Evolutionary conservation across 2,113 vertebrate species (phyloP).

Genomic region (Gymnogyps californianus): DNA sequence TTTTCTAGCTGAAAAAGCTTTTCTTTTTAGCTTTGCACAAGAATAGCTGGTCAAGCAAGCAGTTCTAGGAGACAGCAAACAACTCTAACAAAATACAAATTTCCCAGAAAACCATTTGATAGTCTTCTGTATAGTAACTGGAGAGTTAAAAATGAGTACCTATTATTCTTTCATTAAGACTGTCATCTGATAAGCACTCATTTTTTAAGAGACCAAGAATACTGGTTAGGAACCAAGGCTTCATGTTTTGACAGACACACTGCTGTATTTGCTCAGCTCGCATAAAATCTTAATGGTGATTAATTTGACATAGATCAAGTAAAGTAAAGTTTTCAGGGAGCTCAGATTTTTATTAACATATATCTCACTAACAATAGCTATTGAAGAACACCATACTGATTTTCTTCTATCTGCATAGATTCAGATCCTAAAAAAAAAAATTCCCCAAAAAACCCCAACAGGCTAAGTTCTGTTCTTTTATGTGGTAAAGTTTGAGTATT

Average conservation of each 20-base stretch:
- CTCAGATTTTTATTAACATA: not conserved
- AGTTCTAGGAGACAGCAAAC: not conserved
- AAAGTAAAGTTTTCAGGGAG: not conserved
- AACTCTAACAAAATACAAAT: not conserved
- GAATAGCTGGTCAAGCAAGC: not conserved
- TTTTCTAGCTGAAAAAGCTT: not conserved
- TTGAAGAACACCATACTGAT: not conserved
- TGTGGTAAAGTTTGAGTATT: not conserved
- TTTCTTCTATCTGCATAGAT: not conserved
- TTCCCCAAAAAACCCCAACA: accelerated
- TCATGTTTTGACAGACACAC: not conserved
- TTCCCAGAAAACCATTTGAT: not conserved
- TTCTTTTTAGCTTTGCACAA: not conserved
- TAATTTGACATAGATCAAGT: not conserved
- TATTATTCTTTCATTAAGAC: not conserved
- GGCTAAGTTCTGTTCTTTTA: not conserved
- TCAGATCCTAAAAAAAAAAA: not conserved
- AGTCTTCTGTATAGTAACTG: not conserved
- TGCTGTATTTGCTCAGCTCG: not conserved
- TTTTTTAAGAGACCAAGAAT: not conserved
- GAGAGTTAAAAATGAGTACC: not conserved
- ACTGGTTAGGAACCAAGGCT: not conserved
- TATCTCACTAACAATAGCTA: not conserved
- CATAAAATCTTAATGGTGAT: not conserved
- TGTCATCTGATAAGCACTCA: not conserved